A percentile compares a stretch with the other conserved stretches of the same genome.
These are phyloP conservation scores for Hydropsyche tenuis DNA, from an alignment of 1,140 invertebrate species.

Conservation along the genomic window DNA sequence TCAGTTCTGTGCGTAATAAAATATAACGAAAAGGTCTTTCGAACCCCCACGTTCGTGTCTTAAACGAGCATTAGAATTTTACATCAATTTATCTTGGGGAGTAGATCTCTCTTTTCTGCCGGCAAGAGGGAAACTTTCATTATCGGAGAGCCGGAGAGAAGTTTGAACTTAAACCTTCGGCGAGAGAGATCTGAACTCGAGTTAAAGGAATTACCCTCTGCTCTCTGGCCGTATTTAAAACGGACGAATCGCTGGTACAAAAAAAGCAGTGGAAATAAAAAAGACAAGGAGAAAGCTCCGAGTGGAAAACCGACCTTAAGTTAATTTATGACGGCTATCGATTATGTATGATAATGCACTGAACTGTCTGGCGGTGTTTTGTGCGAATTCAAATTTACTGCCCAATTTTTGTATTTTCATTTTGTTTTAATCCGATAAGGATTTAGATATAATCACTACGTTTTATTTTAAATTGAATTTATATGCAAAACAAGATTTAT, in stretches of 20 bases:
- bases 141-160: conserved; percentile 13
- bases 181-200: conserved; percentile 26
- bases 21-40: background rate
- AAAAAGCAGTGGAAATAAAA: background rate
- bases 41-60: background rate
- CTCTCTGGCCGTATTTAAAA: conserved; percentile 28
- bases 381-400: no score
- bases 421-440: no score
- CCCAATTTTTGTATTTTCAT: no score
- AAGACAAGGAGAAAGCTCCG: background rate
- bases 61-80: conserved; percentile 20
- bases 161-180: conserved; percentile 32
- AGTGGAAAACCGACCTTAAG: conserved; percentile 12
- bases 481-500: no score
- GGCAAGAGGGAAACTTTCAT: conserved; percentile 21
- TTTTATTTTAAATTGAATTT: no score
- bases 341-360: background rate
- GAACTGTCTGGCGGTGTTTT: no score
- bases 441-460: no score
- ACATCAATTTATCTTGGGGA: conserved; percentile 16
- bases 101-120: background rate
- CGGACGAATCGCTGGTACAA: conserved; percentile 17
- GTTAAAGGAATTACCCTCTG: conserved; percentile 34
- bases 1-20: conserved; percentile 8
- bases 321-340: conserved; percentile 6